These are phyloP conservation scores for Turnix velox DNA, from an alignment of 2,113 vertebrate species.

Conservation along the genomic window DNA sequence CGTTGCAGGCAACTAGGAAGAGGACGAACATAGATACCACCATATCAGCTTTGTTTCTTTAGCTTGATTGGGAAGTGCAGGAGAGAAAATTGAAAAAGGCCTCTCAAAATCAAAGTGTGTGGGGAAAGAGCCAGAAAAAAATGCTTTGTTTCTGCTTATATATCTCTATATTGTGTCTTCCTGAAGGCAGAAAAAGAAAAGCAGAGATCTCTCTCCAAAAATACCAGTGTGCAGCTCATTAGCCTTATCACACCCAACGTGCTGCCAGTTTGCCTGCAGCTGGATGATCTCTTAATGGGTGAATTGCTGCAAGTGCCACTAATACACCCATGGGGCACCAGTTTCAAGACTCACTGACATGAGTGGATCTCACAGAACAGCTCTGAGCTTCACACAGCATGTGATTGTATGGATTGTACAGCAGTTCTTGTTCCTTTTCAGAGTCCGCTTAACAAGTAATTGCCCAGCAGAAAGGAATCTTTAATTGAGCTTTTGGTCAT, in stretches of 20 bases:
- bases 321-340: not conserved
- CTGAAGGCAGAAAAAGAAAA: not conserved
- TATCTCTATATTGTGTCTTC: not conserved
- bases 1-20: not conserved
- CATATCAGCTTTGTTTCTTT: not conserved
- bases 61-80: not conserved
- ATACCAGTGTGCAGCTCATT: not conserved
- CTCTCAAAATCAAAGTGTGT: not conserved
- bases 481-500: not conserved
- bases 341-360: not conserved
- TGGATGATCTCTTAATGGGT: not conserved
- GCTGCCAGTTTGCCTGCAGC: not conserved
- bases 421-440: not conserved
- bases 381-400: not conserved
- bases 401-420: not conserved
- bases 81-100: not conserved
- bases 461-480: not conserved
- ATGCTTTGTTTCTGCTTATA: not conserved
- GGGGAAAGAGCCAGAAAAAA: not conserved
- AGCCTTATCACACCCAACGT: not conserved
- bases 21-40: not conserved
- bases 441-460: not conserved
- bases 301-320: not conserved
- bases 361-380: not conserved
- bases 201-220: not conserved